Evolutionary conservation across 2,113 vertebrate species (phyloP).

Genomic region (Theristicus caerulescens): DNA sequence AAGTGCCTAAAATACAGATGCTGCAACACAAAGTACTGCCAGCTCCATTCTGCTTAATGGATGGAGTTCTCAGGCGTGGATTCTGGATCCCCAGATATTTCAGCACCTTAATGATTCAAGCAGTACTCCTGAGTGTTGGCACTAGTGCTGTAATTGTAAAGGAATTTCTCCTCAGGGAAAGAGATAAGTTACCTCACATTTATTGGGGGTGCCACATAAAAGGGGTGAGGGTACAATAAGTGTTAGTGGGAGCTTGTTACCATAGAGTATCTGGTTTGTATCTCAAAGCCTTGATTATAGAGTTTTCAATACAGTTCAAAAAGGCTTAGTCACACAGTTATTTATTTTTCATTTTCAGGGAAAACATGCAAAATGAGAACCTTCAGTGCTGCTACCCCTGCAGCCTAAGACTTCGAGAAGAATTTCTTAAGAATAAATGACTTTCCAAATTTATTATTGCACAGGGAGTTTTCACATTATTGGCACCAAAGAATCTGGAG

Average conservation of each 20-base stretch:
- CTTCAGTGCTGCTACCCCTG: neutral
- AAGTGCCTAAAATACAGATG: neutral
- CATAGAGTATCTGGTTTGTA: neutral
- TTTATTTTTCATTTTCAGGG: constrained; percentile 18
- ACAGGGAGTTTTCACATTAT: neutral
- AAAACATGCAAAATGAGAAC: neutral
- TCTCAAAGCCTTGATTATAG: neutral
- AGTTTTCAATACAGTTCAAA: neutral
- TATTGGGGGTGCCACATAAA: neutral
- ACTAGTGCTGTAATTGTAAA: neutral
- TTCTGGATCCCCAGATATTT: neutral
- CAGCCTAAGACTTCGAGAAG: neutral
- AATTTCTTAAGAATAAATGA: neutral
- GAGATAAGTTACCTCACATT: neutral
- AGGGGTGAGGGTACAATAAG: neutral
- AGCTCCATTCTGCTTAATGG: neutral
- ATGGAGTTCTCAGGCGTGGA: neutral
- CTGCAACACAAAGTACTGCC: neutral
- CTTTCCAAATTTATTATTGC: neutral
- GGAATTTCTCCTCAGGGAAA: neutral
- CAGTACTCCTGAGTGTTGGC: neutral
- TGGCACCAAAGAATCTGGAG: neutral
- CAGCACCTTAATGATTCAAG: neutral
- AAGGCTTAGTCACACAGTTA: neutral
- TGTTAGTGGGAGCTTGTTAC: neutral